Percentiles rank a stretch among this genome's conserved stretches.
These are phyloP conservation scores for Dendropsophus ebraccatus DNA, from an alignment of 2,113 vertebrate genomes.

Conservation along the genomic window DNA sequence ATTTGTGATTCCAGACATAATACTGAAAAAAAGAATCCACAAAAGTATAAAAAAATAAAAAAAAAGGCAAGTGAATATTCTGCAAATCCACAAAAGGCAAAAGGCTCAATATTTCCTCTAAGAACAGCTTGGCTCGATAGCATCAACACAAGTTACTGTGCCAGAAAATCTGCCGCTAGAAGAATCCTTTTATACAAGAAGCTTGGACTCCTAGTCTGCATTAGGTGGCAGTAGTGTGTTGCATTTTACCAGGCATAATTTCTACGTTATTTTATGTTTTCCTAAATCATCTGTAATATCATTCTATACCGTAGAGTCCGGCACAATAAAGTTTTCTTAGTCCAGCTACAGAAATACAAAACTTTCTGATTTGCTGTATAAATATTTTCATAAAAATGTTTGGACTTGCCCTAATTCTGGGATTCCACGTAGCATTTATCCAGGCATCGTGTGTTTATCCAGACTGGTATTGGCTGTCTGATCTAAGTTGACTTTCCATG, in stretches of 20 bases:
- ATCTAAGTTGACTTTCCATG: slow-evolving; percentile 47
- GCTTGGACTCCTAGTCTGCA: slow-evolving; percentile 60
- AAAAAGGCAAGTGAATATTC: neutral
- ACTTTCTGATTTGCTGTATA: neutral
- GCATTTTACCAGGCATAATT: slow-evolving; percentile 69
- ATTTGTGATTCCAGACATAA: no score
- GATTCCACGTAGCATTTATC: no score
- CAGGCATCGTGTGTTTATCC: neutral
- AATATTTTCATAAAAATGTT: no score
- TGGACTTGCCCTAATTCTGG: neutral
- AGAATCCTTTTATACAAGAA: neutral
- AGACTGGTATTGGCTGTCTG: neutral
- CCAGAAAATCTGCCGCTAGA: slow-evolving; percentile 6
- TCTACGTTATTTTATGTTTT: slow-evolving; percentile 57
- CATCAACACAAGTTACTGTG: neutral
- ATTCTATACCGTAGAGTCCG: neutral
- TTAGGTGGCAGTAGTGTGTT: slow-evolving; percentile 92
- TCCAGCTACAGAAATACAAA: neutral
- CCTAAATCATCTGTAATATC: neutral
- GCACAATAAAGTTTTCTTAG: neutral
- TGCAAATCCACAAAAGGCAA: slow-evolving; percentile 1
- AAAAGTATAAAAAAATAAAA: neutral
- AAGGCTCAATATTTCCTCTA: slow-evolving; percentile 3
- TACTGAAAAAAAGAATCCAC: neutral
- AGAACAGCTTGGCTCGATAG: slow-evolving; percentile 14